These are phyloP conservation scores for Folsomia candida DNA, from an alignment of 2,888 invertebrate genomes.

Conservation along the genomic window DNA sequence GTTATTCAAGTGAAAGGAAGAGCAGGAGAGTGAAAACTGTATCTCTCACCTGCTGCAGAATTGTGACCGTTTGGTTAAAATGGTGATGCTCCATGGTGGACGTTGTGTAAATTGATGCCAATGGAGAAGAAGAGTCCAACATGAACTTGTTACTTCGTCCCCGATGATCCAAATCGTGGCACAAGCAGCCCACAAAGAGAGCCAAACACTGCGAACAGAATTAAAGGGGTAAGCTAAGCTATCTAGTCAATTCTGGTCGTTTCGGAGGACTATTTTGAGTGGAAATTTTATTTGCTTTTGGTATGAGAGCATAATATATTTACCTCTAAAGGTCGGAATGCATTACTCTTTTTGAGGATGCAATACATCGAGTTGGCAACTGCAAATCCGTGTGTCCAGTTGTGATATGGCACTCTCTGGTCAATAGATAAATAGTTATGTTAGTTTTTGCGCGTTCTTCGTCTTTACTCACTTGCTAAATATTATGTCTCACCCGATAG, in stretches of 20 bases:
- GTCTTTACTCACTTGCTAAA: neutral
- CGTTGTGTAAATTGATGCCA: constrained; percentile 80
- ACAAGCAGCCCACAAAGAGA: constrained; percentile 74
- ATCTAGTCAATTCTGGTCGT: neutral
- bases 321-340: constrained; percentile 65
- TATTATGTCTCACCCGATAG: constrained; percentile 62
- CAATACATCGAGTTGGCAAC: constrained; percentile 81
- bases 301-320: constrained; percentile 30
- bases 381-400: constrained; percentile 84
- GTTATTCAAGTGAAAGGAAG: too few species aligned
- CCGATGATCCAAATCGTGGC: constrained; percentile 82
- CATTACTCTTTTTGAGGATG: constrained; percentile 64
- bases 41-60: constrained; percentile 67
- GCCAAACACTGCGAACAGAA: constrained; percentile 68
- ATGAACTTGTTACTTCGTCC: constrained; percentile 85
- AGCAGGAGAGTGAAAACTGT: too few species aligned
- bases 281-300: neutral
- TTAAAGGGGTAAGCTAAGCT: neutral
- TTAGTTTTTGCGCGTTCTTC: neutral
- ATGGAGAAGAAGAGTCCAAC: constrained; percentile 75
- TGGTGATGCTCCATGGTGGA: constrained; percentile 80
- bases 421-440: too few species aligned
- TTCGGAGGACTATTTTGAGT: too few species aligned
- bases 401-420: constrained; percentile 64
- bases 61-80: constrained; percentile 82